Evolutionary conservation across 2,888 invertebrate genomes (phyloP).

Genomic region (Noctuana brunneofusca): DNA sequence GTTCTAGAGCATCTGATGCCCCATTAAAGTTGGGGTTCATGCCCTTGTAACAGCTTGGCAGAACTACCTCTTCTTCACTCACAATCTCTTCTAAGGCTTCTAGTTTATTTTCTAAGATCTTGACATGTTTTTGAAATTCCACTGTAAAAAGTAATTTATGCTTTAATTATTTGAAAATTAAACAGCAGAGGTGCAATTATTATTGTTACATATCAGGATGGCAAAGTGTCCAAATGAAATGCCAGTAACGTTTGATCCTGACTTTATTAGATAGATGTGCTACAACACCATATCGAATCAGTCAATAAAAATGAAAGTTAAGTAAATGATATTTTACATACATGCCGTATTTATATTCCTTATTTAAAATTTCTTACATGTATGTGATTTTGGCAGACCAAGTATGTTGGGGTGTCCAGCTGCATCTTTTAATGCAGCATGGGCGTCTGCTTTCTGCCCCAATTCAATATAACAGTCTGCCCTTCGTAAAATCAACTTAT

Average conservation of each 20-base stretch:
- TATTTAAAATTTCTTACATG: slow-evolving; percentile 43
- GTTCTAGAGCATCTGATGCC: slow-evolving; percentile 80
- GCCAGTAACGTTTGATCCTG: no score
- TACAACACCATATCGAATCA: no score
- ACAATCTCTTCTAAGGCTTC: slow-evolving; percentile 42
- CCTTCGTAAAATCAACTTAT: slow-evolving; percentile 86
- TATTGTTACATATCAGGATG: no score
- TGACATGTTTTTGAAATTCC: slow-evolving; percentile 61
- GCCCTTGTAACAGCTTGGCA: slow-evolving; percentile 72
- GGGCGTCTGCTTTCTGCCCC: slow-evolving; percentile 62
- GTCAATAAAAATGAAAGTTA: no score
- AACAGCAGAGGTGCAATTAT: no score
- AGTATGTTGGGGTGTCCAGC: slow-evolving; percentile 47
- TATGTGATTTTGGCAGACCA: slow-evolving; percentile 46
- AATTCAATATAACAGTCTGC: slow-evolving; percentile 85
- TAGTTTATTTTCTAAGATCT: slow-evolving; percentile 57
- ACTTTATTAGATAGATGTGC: no score
- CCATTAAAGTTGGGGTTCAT: slow-evolving; percentile 76
- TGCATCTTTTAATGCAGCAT: slow-evolving; percentile 52
- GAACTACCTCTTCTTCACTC: slow-evolving; percentile 41
- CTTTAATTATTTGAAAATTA: not conserved
- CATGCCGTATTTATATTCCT: not conserved
- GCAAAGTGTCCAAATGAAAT: no score
- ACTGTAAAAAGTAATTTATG: slow-evolving; percentile 46
- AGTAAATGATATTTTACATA: not conserved